A percentile compares a stretch with the other conserved stretches of the same genome.
Evolutionary conservation across 35 echinoderm and acorn worm genomes (phyloP).

Genomic region (Ptychodera flava): DNA sequence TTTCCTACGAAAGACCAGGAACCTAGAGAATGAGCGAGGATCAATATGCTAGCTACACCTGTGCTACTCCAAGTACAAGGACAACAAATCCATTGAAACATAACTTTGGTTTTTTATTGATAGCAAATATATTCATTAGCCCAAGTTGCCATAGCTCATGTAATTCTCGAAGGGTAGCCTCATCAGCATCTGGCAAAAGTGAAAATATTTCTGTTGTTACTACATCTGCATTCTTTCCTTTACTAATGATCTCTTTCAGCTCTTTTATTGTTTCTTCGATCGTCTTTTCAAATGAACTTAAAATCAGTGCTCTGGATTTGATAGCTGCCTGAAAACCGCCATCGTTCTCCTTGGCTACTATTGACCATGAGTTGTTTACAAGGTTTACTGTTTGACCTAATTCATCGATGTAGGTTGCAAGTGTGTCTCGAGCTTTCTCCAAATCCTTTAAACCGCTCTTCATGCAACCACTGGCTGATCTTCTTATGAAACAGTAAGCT

Average conservation of each 20-base stretch:
- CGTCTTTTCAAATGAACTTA: not conserved
- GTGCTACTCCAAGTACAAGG: not conserved
- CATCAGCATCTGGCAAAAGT: not conserved
- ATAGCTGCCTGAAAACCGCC: not conserved
- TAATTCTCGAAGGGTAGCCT: not conserved
- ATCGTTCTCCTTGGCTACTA: not conserved
- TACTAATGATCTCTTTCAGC: not conserved
- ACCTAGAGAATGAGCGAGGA: not conserved
- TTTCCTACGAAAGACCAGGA: not conserved
- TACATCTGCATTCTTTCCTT: not conserved
- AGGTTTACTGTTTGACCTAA: not conserved
- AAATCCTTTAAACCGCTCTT: not conserved
- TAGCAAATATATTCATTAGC: not conserved
- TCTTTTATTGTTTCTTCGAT: not conserved
- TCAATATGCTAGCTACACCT: not conserved
- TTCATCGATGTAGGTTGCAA: not conserved
- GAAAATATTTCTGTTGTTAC: not conserved
- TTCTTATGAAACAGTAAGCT: not conserved
- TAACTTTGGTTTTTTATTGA: not conserved
- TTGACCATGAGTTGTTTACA: not conserved
- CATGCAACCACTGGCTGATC: not conserved
- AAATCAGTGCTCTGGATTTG: not conserved
- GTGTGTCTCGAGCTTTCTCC: not conserved
- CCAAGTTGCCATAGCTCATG: not conserved
- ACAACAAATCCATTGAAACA: not conserved